Percentiles rank a stretch among this genome's conserved stretches.
phyloP scores from a whole-genome alignment of 2,888 invertebrate species.

The Acanthopleura granulata region DNA sequence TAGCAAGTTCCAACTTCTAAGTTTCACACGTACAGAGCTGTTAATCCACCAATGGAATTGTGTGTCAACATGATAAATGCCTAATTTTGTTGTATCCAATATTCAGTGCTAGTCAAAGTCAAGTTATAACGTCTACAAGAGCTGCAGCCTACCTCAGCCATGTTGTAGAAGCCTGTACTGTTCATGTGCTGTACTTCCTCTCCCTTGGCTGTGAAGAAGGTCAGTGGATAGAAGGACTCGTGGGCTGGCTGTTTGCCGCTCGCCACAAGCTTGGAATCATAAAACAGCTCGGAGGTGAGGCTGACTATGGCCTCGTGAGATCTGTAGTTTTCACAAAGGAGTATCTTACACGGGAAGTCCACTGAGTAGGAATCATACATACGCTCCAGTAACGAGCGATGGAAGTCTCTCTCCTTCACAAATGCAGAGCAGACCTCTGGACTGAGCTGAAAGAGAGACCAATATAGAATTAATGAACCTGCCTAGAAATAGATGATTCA shows the following conservation, averaged over 20 bases:
- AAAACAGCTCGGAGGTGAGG: conserved; percentile 86
- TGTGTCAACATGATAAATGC: no score
- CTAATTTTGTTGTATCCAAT: no score
- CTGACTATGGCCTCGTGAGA: conserved; percentile 86
- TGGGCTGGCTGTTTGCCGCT: conserved; percentile 81
- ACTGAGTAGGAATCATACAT: conserved; percentile 83
- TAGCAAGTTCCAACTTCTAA: no score
- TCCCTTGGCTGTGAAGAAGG: conserved; percentile 85
- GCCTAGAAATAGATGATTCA: no score
- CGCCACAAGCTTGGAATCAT: conserved; percentile 82
- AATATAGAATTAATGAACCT: no score
- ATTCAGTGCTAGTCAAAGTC: no score
- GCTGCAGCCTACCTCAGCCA: conserved; percentile 76
- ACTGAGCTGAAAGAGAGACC: conserved; percentile 74
- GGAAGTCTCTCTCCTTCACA: conserved; percentile 65
- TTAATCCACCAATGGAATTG: no score
- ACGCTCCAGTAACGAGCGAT: conserved; percentile 81
- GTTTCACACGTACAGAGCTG: no score
- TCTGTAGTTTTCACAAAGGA: conserved; percentile 85
- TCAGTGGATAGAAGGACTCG: conserved; percentile 80
- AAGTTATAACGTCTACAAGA: not conserved
- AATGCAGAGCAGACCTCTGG: conserved; percentile 83
- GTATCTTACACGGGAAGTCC: conserved; percentile 82
- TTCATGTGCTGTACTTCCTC: conserved; percentile 82
- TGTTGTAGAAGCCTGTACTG: conserved; percentile 84